Conservation (phyloP, 2,888 invertebrate genomes). For the Notodonta ziczac region DNA sequence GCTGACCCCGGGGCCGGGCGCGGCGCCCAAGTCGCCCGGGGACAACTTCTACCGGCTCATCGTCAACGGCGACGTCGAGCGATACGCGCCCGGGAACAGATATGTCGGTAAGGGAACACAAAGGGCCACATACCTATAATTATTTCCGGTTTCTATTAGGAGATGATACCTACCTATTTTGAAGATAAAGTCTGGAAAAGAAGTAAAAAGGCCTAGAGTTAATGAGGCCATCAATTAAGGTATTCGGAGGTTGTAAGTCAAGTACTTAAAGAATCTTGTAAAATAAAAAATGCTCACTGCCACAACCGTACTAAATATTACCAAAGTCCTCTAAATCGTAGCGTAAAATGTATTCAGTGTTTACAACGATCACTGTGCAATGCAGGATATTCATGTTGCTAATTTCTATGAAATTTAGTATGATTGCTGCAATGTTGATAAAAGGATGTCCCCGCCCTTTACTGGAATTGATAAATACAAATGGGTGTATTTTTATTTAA, state of each 20-base stretch:
- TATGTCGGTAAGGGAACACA: constrained; percentile 87
- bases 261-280: too few relatives aligned
- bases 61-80: constrained; percentile 91
- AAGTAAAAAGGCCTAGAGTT: too few relatives aligned
- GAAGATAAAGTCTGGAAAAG: too few relatives aligned
- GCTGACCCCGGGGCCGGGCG: constrained; percentile 61
- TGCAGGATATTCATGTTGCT: background rate
- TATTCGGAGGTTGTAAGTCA: too few relatives aligned
- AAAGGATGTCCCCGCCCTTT: background rate
- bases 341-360: too few relatives aligned
- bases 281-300: too few relatives aligned
- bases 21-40: constrained; percentile 86
- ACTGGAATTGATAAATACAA: background rate
- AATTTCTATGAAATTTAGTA: background rate
- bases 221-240: too few relatives aligned
- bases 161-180: too few relatives aligned
- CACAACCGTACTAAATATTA: too few relatives aligned
- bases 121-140: background rate
- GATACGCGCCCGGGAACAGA: constrained; percentile 92
- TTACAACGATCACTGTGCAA: background rate
- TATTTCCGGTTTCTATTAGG: background rate
- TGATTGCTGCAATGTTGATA: background rate
- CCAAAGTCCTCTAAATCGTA: too few relatives aligned
- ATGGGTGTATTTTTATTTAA: too few relatives aligned
- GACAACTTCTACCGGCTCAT: constrained; percentile 94